Conservation (phyloP, 2,797 vertebrate species). For the Ibycter americanus region DNA sequence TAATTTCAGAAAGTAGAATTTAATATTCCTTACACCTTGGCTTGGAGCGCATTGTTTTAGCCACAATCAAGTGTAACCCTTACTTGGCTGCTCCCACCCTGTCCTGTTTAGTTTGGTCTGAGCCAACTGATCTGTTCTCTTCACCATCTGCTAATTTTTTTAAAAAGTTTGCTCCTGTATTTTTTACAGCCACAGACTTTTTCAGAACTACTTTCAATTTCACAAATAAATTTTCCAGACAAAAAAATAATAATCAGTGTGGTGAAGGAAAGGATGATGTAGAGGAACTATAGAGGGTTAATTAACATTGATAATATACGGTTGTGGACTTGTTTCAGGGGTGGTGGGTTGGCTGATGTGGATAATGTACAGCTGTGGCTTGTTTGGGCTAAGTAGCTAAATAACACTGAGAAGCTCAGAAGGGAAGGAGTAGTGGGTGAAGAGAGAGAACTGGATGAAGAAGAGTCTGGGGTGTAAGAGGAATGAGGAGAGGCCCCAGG, state of each 20-base stretch:
- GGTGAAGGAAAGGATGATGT: no score
- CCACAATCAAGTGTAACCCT: background rate
- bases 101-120: background rate
- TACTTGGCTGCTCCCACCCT: background rate
- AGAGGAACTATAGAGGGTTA: no score
- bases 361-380: no score
- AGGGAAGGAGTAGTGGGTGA: no score
- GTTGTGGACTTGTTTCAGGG: no score
- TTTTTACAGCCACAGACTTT: background rate
- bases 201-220: background rate
- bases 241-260: background rate
- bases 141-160: background rate
- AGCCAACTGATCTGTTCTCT: background rate
- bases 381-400: no score
- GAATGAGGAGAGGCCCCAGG: no score
- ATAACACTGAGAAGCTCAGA: no score
- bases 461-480: no score
- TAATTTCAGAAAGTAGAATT: background rate
- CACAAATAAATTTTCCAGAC: background rate
- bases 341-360: no score
- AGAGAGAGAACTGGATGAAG: no score
- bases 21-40: background rate
- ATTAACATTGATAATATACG: no score
- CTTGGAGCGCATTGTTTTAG: background rate
- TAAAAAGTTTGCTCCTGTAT: background rate